phyloP scores from a whole-genome alignment of 2,113 vertebrate species.

The Coreoperca whiteheadi region DNA sequence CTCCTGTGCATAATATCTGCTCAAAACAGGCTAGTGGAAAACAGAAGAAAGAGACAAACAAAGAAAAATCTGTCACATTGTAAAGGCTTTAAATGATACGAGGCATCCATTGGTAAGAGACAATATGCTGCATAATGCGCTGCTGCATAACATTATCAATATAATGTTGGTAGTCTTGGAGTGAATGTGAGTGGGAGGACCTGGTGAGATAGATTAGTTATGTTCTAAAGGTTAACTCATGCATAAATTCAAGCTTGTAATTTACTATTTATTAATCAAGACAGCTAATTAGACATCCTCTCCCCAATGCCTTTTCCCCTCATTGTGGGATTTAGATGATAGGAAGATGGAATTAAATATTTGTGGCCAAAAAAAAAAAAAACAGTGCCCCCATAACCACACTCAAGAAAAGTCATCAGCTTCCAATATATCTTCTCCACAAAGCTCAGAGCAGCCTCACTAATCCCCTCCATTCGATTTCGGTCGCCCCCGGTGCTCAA shows the following conservation, averaged over 20 bases:
- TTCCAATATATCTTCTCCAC: slow-evolving; percentile 57
- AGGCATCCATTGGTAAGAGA: slow-evolving; percentile 59
- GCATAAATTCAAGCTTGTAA: slow-evolving; percentile 65
- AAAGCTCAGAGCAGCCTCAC: slow-evolving; percentile 44
- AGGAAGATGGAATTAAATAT: slow-evolving; percentile 53
- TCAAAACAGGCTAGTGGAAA: slow-evolving; percentile 62
- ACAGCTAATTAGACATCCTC: slow-evolving; percentile 59
- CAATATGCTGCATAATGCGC: slow-evolving; percentile 65
- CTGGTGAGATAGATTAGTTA: slow-evolving; percentile 69
- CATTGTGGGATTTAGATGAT: slow-evolving; percentile 49
- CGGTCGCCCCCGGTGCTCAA: slow-evolving; percentile 1
- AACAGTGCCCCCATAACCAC: slow-evolving; percentile 27
- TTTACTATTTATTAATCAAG: slow-evolving; percentile 67
- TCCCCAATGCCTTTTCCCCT: not conserved
- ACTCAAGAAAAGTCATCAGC: slow-evolving; percentile 52
- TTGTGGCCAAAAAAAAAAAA: slow-evolving; percentile 52
- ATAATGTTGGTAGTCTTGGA: slow-evolving; percentile 59
- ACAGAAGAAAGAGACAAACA: slow-evolving; percentile 58
- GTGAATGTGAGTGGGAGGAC: slow-evolving; percentile 62
- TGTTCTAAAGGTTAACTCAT: slow-evolving; percentile 73
- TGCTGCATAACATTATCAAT: slow-evolving; percentile 72
- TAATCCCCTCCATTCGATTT: slow-evolving; percentile 66
- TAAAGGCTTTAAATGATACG: slow-evolving; percentile 69
- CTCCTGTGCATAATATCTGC: slow-evolving; percentile 70
- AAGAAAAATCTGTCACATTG: slow-evolving; percentile 74